Evolutionary conservation across 2,113 vertebrate species (phyloP).

Genomic region (Cryptomyrus ogoouensis): DNA sequence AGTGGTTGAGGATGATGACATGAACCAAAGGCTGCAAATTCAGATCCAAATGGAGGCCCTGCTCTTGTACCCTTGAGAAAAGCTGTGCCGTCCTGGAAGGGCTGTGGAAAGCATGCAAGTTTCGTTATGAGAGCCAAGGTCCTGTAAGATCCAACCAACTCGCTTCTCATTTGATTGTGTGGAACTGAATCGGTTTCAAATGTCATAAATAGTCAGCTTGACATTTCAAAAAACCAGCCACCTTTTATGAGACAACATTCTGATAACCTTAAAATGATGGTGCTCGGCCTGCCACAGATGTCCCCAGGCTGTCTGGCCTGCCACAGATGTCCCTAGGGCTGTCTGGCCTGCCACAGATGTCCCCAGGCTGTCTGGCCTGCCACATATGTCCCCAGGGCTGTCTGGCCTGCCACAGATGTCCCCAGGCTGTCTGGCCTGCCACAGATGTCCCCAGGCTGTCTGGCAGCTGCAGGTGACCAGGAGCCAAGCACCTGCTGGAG

Average conservation of each 20-base stretch:
- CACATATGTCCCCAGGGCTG: no score
- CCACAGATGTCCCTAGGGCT: no score
- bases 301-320: no score
- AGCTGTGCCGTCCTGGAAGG: neutral
- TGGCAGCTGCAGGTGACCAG: neutral
- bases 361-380: no score
- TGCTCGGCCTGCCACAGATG: neutral
- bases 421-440: no score
- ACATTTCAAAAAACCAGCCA: neutral
- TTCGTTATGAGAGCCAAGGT: neutral
- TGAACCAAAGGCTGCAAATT: neutral
- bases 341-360: no score
- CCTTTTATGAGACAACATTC: neutral
- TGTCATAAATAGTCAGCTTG: neutral
- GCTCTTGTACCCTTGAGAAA: neutral
- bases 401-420: no score
- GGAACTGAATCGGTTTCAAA: neutral
- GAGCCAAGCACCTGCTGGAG: neutral
- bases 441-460: no score
- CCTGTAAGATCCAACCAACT: neutral
- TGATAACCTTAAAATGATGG: neutral
- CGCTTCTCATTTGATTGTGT: neutral
- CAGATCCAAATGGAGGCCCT: neutral
- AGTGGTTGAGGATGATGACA: neutral
- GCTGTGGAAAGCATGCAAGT: neutral